Evolutionary conservation across 1,140 invertebrate genomes (phyloP), one percentile per base, ranked within the genome.

Genomic region (Tetramorium alpestre): DNA sequence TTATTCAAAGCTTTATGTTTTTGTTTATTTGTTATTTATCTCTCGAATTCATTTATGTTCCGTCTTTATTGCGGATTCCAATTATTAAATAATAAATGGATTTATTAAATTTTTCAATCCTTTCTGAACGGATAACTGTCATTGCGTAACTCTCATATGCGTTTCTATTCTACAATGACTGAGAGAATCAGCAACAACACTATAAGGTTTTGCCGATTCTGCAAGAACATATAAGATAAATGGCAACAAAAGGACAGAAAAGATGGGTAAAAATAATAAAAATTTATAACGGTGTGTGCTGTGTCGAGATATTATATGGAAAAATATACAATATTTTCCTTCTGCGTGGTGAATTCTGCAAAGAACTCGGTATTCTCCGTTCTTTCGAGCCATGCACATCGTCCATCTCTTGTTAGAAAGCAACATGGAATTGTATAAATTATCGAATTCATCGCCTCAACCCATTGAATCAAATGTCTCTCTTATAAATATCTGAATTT

Each of bases 291-390:
- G 22, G 44, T 13, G 44, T 69, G n/a, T 75, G 54, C n/a, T 38
- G 25, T 72, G 60, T 75, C 54, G 44, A 73, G 80, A 82, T 73
- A 82, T 82, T 72, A 82, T 47, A 73, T 73, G 80, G 54, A 75
- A 84, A 84, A 75, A 84, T 84, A 84, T 75, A 84, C 80, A 84
- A 84, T 84, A 84, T 84, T 84, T 84, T 75, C 25, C 38, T n/a
- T 60, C 80, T 18, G 7, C 38, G 33, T 8, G 25, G 38, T 25
- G 25, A 84, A n/a, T 49, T 84, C 69, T 49, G 28, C 25, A 75
- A 84, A 75, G 80, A 84, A 84, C 80, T 75, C 80, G 25, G 33
- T 73, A 73, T 73, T 73, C n/a, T 18, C 8, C 28, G 44, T 41
- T 62, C 16, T 84, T 49, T 73, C 41, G 41, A 38, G 10, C 3